Evolutionary conservation across 2,113 vertebrate genomes (phyloP), one percentile per base, ranked within the genome.

Genomic region (Globicephala melas): DNA sequence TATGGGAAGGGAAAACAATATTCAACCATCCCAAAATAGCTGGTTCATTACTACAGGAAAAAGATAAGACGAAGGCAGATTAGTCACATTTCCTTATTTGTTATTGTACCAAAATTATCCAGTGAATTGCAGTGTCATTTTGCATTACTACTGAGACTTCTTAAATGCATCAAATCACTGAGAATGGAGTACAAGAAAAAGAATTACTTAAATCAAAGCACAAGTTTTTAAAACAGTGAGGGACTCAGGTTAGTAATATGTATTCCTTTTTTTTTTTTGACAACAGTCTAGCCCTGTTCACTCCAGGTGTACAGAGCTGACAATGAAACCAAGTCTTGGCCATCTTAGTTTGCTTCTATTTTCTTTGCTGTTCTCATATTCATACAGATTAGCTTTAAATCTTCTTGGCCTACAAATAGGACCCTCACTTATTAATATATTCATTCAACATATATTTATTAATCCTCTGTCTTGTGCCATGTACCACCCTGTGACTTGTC

Each of bases 51-150:
- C 98, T 98, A 97, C 98, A 98, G 98, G 98, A 98, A 98, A 97
- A 98, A 91, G 97, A 98, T 98, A 98, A 98, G 71, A 25, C 38
- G 73, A 96, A 67, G 85, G 44, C 92, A 97, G 53, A 94, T 98
- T 98, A 98, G 95, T 98, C 93, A 97, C 60, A 87, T 98, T 98
- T 98, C 98, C 97, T 98, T 98, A 97, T 97, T 97, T 97, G 70
- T 90, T 83, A 38, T 97, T 97, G 81, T 97, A 71, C 95, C 96
- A 98, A 97, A 97, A 96, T 97, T 98, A 96, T 89, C 0, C 7
- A 85, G 65, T 76, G 26, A 97, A 93, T 95, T 95, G 74, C 88
- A 89, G 84, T 53, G 71, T 0, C 20, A 33, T 83, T 98, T 96
- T 93, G 23, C 47, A 79, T 71, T 98, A 77, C 92, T 86, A 33